Percentiles rank a stretch among this genome's conserved stretches.
These are phyloP conservation scores for Rhagoletis zephyria DNA, from an alignment of 1,140 invertebrate genomes.

Conservation along the genomic window DNA sequence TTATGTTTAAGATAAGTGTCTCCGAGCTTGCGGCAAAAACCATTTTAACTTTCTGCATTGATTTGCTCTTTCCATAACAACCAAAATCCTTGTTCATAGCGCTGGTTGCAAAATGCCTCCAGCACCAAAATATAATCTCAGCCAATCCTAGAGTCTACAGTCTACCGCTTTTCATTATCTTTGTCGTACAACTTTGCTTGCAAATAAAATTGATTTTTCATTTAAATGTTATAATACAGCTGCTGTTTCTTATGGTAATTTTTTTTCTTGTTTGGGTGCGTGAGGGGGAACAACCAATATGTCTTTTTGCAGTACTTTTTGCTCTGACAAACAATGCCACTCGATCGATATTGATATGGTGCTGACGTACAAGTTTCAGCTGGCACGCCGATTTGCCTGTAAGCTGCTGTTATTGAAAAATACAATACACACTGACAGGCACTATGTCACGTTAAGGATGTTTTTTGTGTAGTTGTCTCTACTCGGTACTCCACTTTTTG, in stretches of 20 bases:
- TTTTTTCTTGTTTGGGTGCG: background rate
- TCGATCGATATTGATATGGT: background rate
- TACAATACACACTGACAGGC: constrained; percentile 67
- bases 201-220: background rate
- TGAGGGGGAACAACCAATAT: background rate
- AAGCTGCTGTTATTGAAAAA: constrained; percentile 68
- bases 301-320: background rate
- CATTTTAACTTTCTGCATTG: too few species aligned
- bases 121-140: too few species aligned
- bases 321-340: background rate
- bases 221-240: background rate
- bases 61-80: too few species aligned
- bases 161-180: too few species aligned
- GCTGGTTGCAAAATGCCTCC: too few species aligned
- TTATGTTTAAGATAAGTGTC: too few species aligned
- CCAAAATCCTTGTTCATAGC: too few species aligned
- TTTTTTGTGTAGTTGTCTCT: background rate
- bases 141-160: too few species aligned
- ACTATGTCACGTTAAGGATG: constrained; percentile 65
- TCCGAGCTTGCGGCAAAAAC: too few species aligned
- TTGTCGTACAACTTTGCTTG: too few species aligned
- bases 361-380: constrained; percentile 8
- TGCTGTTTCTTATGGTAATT: background rate
- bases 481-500: background rate
- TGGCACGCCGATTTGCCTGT: background rate